phyloP scores from a whole-genome alignment of 2,888 invertebrate species.

The Cosmia pyralina region DNA sequence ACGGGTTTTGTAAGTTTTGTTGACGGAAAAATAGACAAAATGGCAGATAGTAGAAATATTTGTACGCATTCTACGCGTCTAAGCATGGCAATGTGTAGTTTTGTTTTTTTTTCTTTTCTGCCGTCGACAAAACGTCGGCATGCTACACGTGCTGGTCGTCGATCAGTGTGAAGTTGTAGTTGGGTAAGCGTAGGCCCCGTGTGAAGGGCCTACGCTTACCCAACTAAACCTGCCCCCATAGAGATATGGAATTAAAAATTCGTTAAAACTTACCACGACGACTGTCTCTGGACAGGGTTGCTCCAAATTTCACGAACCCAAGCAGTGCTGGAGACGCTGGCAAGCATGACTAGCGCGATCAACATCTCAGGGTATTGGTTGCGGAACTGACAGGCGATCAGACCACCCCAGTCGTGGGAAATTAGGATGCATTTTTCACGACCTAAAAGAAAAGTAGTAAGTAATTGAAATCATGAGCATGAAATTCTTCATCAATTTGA shows the following conservation, averaged over 20 bases:
- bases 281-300: slow-evolving; percentile 81
- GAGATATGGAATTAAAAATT: background rate
- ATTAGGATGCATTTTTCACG: slow-evolving; percentile 89
- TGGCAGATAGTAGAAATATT: too few species aligned
- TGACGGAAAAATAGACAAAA: too few species aligned
- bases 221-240: too few species aligned
- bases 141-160: too few species aligned
- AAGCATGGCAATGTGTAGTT: too few species aligned
- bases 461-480: background rate
- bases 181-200: too few species aligned
- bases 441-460: slow-evolving; percentile 75
- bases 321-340: slow-evolving; percentile 86
- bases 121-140: too few species aligned
- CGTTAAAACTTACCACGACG: slow-evolving; percentile 83
- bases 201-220: too few species aligned
- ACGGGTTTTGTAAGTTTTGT: too few species aligned
- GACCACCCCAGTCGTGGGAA: slow-evolving; percentile 93
- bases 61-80: too few species aligned
- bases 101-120: too few species aligned
- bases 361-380: slow-evolving; percentile 89
- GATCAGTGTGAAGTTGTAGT: too few species aligned
- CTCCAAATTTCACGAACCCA: slow-evolving; percentile 81
- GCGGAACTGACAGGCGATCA: slow-evolving; percentile 89
- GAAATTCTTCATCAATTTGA: background rate
- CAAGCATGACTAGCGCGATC: slow-evolving; percentile 88